Evolutionary conservation across 2,888 invertebrate species (phyloP).

Genomic region (Pristionchus maxplancki): DNA sequence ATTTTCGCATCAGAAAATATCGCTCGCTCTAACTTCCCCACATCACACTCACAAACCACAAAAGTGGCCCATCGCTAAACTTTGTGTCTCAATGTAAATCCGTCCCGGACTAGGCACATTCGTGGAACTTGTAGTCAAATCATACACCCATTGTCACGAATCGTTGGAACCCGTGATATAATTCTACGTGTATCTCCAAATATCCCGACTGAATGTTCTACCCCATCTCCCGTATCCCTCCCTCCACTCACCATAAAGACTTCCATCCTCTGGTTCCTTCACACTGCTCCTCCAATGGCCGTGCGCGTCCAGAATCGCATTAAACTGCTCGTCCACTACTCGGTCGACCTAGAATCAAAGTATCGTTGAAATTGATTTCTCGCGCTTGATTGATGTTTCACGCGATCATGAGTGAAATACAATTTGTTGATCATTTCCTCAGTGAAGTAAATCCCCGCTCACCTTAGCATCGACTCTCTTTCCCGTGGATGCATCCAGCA

Average conservation of each 20-base stretch:
- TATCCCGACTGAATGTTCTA: too few species aligned
- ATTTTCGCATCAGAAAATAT: background rate
- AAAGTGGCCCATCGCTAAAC: slow-evolving; percentile 22
- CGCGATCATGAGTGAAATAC: too few species aligned
- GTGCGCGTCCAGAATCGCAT: slow-evolving; percentile 68
- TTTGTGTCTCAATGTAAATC: background rate
- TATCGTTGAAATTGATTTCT: too few species aligned
- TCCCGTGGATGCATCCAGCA: slow-evolving; percentile 76
- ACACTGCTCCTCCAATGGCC: slow-evolving; percentile 64
- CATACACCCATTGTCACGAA: background rate
- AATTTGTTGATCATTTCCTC: too few species aligned
- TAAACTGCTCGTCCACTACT: slow-evolving; percentile 69
- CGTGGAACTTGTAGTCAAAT: slow-evolving; percentile 2
- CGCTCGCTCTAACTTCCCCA: background rate
- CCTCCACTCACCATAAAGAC: slow-evolving; percentile 60
- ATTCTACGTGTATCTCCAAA: background rate
- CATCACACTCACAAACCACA: slow-evolving; percentile 10
- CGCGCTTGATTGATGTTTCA: too few species aligned
- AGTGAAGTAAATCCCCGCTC: background rate
- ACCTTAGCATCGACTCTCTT: slow-evolving; percentile 70
- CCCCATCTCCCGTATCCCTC: too few species aligned
- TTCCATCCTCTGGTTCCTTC: slow-evolving; percentile 57
- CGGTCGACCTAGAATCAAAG: slow-evolving; percentile 57
- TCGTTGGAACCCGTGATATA: background rate
- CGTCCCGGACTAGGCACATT: background rate